Evolutionary conservation across 1,140 invertebrate species (phyloP).

Genomic region (Drosophila nikananu): DNA sequence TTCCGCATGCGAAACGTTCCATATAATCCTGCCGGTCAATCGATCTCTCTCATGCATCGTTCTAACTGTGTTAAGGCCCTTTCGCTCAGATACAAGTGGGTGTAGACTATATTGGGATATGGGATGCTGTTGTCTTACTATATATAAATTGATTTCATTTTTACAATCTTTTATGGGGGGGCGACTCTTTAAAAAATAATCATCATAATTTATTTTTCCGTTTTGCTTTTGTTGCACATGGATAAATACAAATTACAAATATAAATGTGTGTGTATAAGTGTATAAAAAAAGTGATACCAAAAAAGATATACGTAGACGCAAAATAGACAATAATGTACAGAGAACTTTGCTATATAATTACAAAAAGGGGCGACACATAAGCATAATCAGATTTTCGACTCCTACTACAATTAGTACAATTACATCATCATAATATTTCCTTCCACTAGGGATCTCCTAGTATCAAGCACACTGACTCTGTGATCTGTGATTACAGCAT

Average conservation of each 20-base stretch:
- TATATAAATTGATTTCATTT: constrained; percentile 30
- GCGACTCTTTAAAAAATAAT: constrained; percentile 64
- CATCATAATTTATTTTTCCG: constrained; percentile 70
- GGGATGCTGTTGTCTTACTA: constrained; percentile 21
- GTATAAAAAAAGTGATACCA: constrained; percentile 64
- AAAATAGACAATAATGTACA: constrained; percentile 70
- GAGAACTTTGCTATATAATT: constrained; percentile 55
- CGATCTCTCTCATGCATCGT: constrained; percentile 57
- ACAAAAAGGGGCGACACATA: constrained; percentile 60
- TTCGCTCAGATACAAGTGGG: constrained; percentile 77
- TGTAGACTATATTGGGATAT: constrained; percentile 38
- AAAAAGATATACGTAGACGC: constrained; percentile 69
- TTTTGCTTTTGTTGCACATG: constrained; percentile 57
- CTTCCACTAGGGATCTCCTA: constrained; percentile 18
- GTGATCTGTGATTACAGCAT: constrained; percentile 58
- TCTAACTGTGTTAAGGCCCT: constrained; percentile 71
- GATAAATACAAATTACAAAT: constrained; percentile 82
- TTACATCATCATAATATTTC: constrained; percentile 36
- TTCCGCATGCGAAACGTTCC: constrained; percentile 57
- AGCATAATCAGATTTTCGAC: constrained; percentile 71
- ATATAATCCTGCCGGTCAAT: constrained; percentile 11
- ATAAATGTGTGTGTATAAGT: constrained; percentile 56
- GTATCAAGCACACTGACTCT: constrained; percentile 67
- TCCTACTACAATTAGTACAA: constrained; percentile 41
- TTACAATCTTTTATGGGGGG: constrained; percentile 44